Conservation (phyloP, 2,113 vertebrate genomes). For the Limnothrissa miodon region DNA sequence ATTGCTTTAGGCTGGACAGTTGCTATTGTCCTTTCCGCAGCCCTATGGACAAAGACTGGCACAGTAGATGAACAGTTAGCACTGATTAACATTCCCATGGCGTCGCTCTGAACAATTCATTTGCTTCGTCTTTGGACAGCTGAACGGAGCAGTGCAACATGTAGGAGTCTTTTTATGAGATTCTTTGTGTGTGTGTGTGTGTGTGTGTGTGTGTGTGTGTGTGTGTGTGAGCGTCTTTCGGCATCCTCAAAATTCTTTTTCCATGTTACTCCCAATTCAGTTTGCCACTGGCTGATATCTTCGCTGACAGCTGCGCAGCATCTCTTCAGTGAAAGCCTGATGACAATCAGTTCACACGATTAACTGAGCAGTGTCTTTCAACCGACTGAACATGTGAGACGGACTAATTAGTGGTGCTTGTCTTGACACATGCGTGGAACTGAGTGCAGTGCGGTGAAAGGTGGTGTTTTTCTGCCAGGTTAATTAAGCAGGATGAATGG, state of each 20-base stretch:
- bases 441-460: not conserved
- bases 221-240: too few relatives aligned
- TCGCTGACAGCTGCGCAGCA: not conserved
- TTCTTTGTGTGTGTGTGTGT: too few relatives aligned
- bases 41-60: not conserved
- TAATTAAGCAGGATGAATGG: not conserved
- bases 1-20: slow-evolving; percentile 32
- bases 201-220: too few relatives aligned
- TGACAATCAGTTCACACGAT: slow-evolving; percentile 1
- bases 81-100: not conserved
- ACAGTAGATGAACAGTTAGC: not conserved
- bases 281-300: not conserved
- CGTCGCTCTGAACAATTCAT: slow-evolving; percentile 4
- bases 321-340: not conserved
- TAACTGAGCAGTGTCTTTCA: slow-evolving; percentile 8
- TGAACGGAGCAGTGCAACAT: not conserved
- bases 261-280: not conserved
- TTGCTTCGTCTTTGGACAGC: not conserved
- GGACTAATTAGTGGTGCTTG: not conserved
- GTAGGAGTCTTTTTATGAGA: not conserved
- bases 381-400: not conserved
- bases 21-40: not conserved
- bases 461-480: slow-evolving; percentile 14
- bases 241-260: not conserved
- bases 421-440: not conserved